Evolutionary conservation across 2,888 invertebrate genomes (phyloP).

Genomic region (Machimus rusticus): DNA sequence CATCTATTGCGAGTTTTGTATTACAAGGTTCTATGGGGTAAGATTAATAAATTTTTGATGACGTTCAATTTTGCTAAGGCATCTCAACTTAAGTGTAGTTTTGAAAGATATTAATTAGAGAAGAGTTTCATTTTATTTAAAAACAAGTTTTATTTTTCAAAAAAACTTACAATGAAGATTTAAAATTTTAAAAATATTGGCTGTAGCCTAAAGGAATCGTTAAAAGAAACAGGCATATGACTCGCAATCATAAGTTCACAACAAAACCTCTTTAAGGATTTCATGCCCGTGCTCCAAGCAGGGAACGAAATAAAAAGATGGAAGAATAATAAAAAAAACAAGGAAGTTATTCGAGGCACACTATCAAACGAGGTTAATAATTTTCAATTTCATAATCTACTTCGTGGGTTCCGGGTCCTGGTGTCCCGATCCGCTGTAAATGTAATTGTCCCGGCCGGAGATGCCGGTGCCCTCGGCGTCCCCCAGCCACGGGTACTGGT

Average conservation of each 20-base stretch:
- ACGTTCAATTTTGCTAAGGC: no score
- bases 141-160: constrained; percentile 16
- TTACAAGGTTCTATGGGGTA: no score
- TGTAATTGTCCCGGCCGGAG: constrained; percentile 79
- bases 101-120: no score
- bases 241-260: constrained; percentile 22
- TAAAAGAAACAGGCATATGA: constrained; percentile 16
- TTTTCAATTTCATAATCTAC: constrained; percentile 32
- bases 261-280: background rate
- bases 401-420: constrained; percentile 45
- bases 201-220: background rate
- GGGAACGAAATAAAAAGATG: background rate
- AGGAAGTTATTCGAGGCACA: constrained; percentile 22
- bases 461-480: constrained; percentile 86
- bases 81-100: no score
- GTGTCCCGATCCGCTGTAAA: constrained; percentile 53
- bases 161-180: constrained; percentile 3
- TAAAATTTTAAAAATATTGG: constrained; percentile 1
- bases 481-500: constrained; percentile 86
- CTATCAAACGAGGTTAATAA: constrained; percentile 19
- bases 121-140: background rate
- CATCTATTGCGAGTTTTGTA: no score
- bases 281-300: background rate
- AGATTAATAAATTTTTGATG: no score
- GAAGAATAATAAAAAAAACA: background rate